These are phyloP conservation scores for Esox lucius DNA, from an alignment of 2,797 vertebrate species.

Conservation along the genomic window DNA sequence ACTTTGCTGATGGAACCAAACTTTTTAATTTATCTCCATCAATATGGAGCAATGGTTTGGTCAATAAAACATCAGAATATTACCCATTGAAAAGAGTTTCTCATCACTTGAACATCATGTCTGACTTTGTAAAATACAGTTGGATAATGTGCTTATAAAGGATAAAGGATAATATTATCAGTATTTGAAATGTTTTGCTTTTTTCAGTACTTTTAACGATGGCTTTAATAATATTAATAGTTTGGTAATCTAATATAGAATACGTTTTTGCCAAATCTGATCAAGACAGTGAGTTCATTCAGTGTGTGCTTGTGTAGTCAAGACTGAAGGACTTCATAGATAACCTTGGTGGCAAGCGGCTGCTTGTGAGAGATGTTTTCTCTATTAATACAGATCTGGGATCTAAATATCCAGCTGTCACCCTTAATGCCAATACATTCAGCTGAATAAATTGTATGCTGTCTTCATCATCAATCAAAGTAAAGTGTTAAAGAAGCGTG, in stretches of 20 bases:
- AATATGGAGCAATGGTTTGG: neutral
- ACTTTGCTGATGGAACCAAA: slow-evolving; percentile 16
- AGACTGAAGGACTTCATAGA: neutral
- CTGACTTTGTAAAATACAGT: neutral
- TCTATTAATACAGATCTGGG: neutral
- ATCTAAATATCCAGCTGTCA: neutral
- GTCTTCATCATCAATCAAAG: slow-evolving; percentile 1
- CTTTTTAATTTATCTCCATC: slow-evolving; percentile 9
- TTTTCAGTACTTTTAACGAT: too few species aligned
- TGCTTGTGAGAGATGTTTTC: slow-evolving; percentile 12
- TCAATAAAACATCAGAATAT: neutral
- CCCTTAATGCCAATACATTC: neutral
- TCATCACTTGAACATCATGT: neutral
- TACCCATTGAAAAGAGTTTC: neutral
- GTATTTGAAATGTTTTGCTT: neutral
- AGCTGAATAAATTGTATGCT: slow-evolving; percentile 7
- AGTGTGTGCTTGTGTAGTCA: neutral
- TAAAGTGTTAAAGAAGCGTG: neutral
- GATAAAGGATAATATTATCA: too few species aligned
- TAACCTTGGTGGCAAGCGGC: neutral
- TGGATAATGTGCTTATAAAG: neutral
- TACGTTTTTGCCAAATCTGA: neutral
- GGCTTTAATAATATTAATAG: neutral
- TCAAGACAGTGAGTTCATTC: slow-evolving; percentile 5
- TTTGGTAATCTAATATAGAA: neutral